Percentiles rank a stretch among this genome's conserved stretches.
These are phyloP conservation scores for Alca torda DNA, from an alignment of 2,797 vertebrate species.

Conservation along the genomic window DNA sequence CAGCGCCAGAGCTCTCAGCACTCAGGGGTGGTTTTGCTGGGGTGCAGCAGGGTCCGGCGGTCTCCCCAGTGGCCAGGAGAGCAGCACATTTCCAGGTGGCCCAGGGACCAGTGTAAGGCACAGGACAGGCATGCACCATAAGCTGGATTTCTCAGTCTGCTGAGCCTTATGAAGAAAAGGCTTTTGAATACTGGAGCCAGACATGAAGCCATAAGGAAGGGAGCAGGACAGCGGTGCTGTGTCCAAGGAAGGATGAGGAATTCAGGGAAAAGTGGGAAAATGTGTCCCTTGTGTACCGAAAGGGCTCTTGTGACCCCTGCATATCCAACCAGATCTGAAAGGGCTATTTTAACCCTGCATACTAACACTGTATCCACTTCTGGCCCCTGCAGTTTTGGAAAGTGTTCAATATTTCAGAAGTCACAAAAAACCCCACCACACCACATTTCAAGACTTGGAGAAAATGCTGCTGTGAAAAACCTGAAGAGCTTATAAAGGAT, in stretches of 20 bases:
- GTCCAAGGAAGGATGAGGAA: not conserved
- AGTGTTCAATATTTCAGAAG: not conserved
- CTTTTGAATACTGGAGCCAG: not conserved
- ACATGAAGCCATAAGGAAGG: not conserved
- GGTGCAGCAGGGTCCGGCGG: not conserved
- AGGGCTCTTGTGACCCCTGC: not conserved
- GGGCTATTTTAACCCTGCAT: not conserved
- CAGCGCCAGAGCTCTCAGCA: fast-evolving
- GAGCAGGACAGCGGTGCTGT: not conserved
- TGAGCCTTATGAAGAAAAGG: not conserved
- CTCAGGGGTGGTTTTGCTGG: fast-evolving
- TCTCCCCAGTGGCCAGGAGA: not conserved
- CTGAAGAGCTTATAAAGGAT: not conserved
- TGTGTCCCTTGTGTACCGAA: not conserved
- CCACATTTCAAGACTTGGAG: not conserved
- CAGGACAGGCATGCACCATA: fast-evolving
- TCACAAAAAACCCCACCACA: not conserved
- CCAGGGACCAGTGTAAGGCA: not conserved
- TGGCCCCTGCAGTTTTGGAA: not conserved
- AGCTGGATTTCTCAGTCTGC: not conserved
- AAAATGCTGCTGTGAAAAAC: not conserved
- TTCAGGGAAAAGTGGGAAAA: not conserved
- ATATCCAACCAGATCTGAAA: not conserved
- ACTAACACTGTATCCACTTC: not conserved
- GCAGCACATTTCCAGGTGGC: not conserved